Evolutionary conservation across 37 sponge, comb jelly and placozoan genomes (phyloP).

Genomic region (Mnemiopsis leidyi): DNA sequence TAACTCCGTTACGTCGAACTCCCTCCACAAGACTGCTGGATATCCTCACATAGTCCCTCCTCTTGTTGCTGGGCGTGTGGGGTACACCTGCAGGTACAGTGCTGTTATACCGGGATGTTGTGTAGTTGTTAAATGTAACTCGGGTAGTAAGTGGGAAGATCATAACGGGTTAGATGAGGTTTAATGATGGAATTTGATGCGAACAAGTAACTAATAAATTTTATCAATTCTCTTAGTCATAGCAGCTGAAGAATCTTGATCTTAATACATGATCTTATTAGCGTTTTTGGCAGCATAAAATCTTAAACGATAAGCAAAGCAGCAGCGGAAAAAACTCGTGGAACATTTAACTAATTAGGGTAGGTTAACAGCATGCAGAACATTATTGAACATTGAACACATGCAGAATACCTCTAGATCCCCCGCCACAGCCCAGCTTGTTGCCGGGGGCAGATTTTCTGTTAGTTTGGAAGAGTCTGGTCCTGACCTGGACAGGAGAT

Average conservation of each 20-base stretch:
- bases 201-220: too few relatives aligned
- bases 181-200: too few relatives aligned
- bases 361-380: not conserved
- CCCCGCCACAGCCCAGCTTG: too few relatives aligned
- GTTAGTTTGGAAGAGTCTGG: not conserved
- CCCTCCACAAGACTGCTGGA: not conserved
- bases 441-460: not conserved
- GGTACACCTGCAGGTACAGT: not conserved
- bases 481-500: not conserved
- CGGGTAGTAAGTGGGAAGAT: too few relatives aligned
- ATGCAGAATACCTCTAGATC: not conserved
- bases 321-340: not conserved
- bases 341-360: not conserved
- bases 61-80: not conserved
- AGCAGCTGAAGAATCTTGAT: too few relatives aligned
- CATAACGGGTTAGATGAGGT: too few relatives aligned
- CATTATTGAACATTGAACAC: too few relatives aligned
- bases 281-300: too few relatives aligned
- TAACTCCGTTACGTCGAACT: slow-evolving; percentile 15
- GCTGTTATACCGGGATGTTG: too few relatives aligned
- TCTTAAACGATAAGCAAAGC: not conserved
- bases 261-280: too few relatives aligned
- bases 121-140: too few relatives aligned
- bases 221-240: too few relatives aligned
- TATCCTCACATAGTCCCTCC: not conserved